Percentiles rank a stretch among this genome's conserved stretches.
Conservation (phyloP, 1,140 invertebrate genomes). For the Artemia franciscana region DNA sequence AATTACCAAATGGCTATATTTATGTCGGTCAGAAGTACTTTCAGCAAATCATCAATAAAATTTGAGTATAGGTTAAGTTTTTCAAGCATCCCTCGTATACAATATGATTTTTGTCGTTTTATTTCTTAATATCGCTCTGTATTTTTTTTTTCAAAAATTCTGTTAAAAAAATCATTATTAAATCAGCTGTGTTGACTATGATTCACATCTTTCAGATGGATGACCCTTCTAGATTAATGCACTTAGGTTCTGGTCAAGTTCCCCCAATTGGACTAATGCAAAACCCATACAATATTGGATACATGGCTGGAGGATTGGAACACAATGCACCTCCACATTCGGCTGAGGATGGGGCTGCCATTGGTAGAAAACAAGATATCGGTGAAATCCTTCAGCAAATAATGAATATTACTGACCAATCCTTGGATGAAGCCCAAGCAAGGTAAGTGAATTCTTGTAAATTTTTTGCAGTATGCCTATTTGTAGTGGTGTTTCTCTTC, state of each 20-base stretch:
- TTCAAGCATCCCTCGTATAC: no score
- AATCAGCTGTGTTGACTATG: no score
- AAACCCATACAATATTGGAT: conserved; percentile 23
- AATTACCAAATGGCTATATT: no score
- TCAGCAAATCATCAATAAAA: no score
- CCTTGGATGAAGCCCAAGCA: conserved; percentile 89
- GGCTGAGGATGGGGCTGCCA: conserved; percentile 7
- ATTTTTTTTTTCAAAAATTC: no score
- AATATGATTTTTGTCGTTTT: no score
- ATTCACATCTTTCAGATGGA: conserved; percentile 16
- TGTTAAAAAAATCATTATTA: no score
- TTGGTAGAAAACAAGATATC: conserved; percentile 34
- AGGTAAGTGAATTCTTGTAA: conserved; percentile 29
- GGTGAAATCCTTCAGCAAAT: conserved; percentile 87
- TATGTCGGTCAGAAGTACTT: no score
- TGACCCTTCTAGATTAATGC: conserved; percentile 23
- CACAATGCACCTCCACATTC: conserved; percentile 36
- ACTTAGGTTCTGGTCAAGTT: conserved; percentile 24
- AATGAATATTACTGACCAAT: conserved; percentile 97
- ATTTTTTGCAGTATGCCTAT: background rate
- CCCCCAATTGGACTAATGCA: conserved; percentile 24
- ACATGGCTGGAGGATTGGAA: conserved; percentile 29
- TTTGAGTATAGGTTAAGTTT: no score
- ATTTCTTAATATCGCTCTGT: no score
- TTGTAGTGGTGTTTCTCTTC: background rate